These are phyloP conservation scores for Isotomurus palustris DNA, from an alignment of 2,888 invertebrate species.

Conservation along the genomic window DNA sequence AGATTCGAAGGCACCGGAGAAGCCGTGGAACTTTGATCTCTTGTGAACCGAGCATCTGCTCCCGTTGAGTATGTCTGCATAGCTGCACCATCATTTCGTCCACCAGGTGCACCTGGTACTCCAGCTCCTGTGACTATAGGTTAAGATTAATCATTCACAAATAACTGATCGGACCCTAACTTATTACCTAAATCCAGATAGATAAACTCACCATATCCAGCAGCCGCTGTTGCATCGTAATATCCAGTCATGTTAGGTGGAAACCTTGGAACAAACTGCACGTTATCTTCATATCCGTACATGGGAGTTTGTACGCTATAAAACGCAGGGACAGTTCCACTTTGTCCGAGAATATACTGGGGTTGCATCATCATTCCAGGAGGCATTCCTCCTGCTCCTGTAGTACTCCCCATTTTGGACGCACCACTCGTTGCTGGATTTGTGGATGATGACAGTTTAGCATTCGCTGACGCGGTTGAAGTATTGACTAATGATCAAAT, in stretches of 20 bases:
- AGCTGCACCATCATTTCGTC: conserved; percentile 40
- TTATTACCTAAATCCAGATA: neutral
- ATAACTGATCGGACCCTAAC: neutral
- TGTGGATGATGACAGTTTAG: conserved; percentile 41
- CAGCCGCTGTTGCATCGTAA: conserved; percentile 37
- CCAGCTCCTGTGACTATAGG: conserved; percentile 23
- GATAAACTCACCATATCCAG: conserved; percentile 22
- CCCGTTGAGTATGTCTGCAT: conserved; percentile 41
- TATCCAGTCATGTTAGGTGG: conserved; percentile 43
- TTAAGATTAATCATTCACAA: neutral
- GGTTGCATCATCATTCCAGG: conserved; percentile 38
- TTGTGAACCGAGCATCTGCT: conserved; percentile 40
- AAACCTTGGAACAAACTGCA: conserved; percentile 41
- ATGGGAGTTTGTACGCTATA: conserved; percentile 43
- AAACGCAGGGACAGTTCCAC: conserved; percentile 31
- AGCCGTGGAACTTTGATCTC: conserved; percentile 44
- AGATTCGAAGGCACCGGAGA: conserved; percentile 47
- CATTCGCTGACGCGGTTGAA: conserved; percentile 34
- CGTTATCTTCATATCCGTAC: conserved; percentile 43
- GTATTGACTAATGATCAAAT: conserved; percentile 27
- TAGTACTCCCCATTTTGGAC: conserved; percentile 38
- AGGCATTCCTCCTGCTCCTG: conserved; percentile 41
- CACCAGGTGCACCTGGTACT: conserved; percentile 38
- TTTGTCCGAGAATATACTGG: conserved; percentile 44
- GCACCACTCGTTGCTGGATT: conserved; percentile 34